These are phyloP conservation scores for Phyllostomus discolor DNA, from an alignment of 2,113 vertebrate genomes.

Conservation along the genomic window DNA sequence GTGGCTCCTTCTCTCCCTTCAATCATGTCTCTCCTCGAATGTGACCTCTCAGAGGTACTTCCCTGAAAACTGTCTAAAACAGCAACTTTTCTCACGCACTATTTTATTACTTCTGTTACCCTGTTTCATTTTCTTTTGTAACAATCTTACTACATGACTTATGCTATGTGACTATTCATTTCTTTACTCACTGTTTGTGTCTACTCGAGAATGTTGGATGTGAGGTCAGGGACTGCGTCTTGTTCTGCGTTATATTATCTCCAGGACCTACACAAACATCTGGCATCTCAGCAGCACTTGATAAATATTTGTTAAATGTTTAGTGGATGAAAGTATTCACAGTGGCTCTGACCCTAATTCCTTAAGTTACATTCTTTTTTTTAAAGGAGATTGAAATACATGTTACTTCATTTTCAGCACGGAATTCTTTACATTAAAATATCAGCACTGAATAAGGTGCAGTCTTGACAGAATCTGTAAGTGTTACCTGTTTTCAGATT, in stretches of 20 bases:
- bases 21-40: not conserved
- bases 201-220: not conserved
- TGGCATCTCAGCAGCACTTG: not conserved
- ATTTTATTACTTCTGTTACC: not conserved
- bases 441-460: not conserved
- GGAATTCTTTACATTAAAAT: not conserved
- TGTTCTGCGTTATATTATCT: not conserved
- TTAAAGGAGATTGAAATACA: not conserved
- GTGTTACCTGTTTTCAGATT: not conserved
- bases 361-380: not conserved
- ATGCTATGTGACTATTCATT: not conserved
- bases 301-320: conserved; percentile 24
- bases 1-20: not conserved
- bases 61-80: not conserved
- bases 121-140: not conserved
- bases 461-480: not conserved
- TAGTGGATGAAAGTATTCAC: not conserved
- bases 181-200: not conserved
- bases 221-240: not conserved
- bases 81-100: not conserved
- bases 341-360: not conserved
- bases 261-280: not conserved
- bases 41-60: not conserved
- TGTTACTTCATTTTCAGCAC: not conserved
- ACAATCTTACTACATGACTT: not conserved